These are phyloP conservation scores for Amphiduros pacificus DNA, from an alignment of 2,888 invertebrate genomes.

Conservation along the genomic window DNA sequence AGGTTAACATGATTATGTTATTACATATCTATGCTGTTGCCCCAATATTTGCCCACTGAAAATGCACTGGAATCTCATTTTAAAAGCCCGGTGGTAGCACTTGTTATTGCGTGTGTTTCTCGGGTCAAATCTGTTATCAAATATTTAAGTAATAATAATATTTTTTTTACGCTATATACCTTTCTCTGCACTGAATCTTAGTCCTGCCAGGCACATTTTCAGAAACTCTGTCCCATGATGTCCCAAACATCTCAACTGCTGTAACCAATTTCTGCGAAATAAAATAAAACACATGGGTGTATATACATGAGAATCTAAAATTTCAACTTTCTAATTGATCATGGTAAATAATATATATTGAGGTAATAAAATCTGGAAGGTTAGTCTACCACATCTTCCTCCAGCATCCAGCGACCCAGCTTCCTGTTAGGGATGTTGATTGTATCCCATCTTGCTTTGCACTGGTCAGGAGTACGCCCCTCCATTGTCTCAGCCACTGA, in stretches of 20 bases:
- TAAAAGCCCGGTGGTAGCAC: too few species aligned
- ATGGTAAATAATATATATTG: too few species aligned
- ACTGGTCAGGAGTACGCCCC: slow-evolving; percentile 38
- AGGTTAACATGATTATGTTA: too few species aligned
- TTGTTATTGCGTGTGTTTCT: too few species aligned
- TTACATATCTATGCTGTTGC: too few species aligned
- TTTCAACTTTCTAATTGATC: too few species aligned
- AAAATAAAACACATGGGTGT: too few species aligned
- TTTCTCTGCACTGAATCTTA: neutral
- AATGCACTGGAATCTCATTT: too few species aligned
- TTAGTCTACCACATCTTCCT: slow-evolving; percentile 7
- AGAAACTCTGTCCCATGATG: neutral
- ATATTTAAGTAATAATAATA: neutral
- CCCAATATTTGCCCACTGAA: too few species aligned
- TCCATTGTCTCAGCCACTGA: slow-evolving; percentile 2
- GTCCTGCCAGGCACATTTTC: neutral
- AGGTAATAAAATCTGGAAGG: too few species aligned
- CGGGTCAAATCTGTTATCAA: too few species aligned
- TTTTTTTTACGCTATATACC: neutral
- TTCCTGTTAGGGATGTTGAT: neutral
- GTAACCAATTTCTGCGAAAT: neutral
- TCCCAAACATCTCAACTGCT: slow-evolving; percentile 3
- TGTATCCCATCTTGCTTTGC: slow-evolving; percentile 50
- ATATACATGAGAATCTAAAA: too few species aligned
- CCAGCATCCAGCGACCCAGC: slow-evolving; percentile 3